Conservation (phyloP, 2,113 vertebrate species). For the Pycnonotus jocosus region DNA sequence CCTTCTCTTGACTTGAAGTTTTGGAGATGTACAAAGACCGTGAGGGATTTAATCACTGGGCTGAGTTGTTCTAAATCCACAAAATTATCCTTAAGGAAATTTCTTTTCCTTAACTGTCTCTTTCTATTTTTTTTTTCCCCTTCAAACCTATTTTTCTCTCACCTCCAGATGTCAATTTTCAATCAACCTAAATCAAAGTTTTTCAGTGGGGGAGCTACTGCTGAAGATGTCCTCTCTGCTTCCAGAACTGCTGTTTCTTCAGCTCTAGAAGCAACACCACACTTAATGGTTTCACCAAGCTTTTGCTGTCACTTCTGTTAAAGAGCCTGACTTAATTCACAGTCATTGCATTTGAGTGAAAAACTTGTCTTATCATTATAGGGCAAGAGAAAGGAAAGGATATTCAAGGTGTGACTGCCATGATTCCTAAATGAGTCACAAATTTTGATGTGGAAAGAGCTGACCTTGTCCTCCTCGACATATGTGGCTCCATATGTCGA, state of each 20-base stretch:
- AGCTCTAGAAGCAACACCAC: not conserved
- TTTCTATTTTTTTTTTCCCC: not conserved
- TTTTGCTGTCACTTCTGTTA: not conserved
- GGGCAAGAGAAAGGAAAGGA: not conserved
- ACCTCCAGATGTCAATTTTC: slow-evolving; percentile 61
- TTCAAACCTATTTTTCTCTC: not conserved
- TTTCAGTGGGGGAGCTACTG: not conserved
- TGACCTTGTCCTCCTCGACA: not conserved
- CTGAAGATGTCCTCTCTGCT: not conserved
- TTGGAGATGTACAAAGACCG: not conserved
- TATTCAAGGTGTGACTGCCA: not conserved
- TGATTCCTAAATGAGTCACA: not conserved
- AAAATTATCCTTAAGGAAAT: slow-evolving; percentile 70
- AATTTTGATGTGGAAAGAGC: not conserved
- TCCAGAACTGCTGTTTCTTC: not conserved
- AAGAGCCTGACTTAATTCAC: not conserved
- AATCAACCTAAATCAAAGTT: slow-evolving; percentile 55
- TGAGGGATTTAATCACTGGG: not conserved
- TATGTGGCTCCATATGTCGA: too few relatives aligned
- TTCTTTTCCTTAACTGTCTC: not conserved
- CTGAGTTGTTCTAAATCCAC: not conserved
- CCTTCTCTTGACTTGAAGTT: not conserved
- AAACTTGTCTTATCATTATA: not conserved
- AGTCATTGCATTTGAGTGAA: not conserved
- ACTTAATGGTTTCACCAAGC: not conserved